Percentiles rank a stretch among this genome's conserved stretches.
Evolutionary conservation across 2,113 vertebrate genomes (phyloP).

Genomic region (Gymnobelideus leadbeateri): DNA sequence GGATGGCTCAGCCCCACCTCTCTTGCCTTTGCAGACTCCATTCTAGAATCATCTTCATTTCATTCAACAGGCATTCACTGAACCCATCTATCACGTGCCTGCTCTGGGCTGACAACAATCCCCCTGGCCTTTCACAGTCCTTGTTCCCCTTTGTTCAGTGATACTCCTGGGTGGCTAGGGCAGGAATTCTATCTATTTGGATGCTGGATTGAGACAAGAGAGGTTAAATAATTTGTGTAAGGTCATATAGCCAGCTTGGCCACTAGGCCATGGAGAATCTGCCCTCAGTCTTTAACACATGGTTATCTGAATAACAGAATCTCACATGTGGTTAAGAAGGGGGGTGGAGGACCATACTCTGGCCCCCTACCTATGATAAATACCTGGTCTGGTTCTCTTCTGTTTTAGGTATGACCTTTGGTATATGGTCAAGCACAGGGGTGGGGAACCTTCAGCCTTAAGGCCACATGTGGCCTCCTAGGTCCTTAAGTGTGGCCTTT

Average conservation of each 20-base stretch:
- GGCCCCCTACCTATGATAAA: background rate
- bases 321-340: background rate
- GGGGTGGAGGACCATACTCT: too few species aligned
- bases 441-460: too few species aligned
- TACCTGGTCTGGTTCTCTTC: background rate
- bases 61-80: background rate
- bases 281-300: background rate
- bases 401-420: background rate
- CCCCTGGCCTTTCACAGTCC: background rate
- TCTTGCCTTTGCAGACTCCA: background rate
- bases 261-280: background rate
- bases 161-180: background rate
- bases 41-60: background rate
- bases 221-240: background rate
- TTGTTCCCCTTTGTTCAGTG: background rate
- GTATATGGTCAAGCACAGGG: background rate
- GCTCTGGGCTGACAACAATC: background rate
- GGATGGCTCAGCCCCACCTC: background rate
- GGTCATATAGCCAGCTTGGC: background rate
- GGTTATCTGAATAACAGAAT: background rate
- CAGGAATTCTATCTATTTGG: background rate
- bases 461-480: too few species aligned
- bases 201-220: background rate
- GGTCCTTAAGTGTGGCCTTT: too few species aligned
- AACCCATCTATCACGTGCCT: background rate